Percentiles rank a stretch among this genome's conserved stretches.
phyloP scores from a whole-genome alignment of 2,888 invertebrate genomes.

The Nomada hirtipes region DNA sequence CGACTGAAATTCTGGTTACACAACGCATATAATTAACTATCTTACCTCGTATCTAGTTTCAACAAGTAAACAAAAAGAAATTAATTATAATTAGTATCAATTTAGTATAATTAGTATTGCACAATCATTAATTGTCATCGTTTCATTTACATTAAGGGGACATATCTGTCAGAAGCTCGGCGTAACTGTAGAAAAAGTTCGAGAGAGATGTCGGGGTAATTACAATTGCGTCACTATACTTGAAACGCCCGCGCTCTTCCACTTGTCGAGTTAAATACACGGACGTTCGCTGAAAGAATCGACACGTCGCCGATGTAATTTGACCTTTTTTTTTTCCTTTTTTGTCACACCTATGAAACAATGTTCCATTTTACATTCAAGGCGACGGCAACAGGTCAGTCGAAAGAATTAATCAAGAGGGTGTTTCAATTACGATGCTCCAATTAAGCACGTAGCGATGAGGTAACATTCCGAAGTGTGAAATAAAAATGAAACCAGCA shows the following conservation, averaged over 20 bases:
- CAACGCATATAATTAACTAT: background rate
- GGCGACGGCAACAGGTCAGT: conserved; percentile 11
- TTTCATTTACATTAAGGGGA: background rate
- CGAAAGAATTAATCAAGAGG: conserved; percentile 13
- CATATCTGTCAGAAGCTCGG: background rate
- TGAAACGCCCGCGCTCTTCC: conserved; percentile 22
- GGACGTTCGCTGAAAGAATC: background rate
- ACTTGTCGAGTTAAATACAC: background rate
- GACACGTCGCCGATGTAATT: conserved; percentile 6
- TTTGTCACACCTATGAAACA: conserved; percentile 13
- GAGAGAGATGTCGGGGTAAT: background rate
- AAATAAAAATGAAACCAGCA: background rate
- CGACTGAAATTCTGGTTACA: background rate
- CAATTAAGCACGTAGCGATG: conserved; percentile 9
- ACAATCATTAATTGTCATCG: too few species aligned
- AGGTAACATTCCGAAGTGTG: conserved; percentile 12
- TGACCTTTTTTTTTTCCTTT: conserved; percentile 21
- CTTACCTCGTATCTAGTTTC: background rate
- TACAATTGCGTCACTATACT: conserved; percentile 8
- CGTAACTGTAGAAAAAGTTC: background rate
- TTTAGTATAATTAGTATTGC: too few species aligned
- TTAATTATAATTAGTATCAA: too few species aligned
- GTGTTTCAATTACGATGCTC: conserved; percentile 28
- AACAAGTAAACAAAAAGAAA: too few species aligned
- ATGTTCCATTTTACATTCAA: conserved; percentile 7